Evolutionary conservation across 2,888 invertebrate species (phyloP), one percentile per base, ranked within the genome.

Genomic region (Autographa gamma): DNA sequence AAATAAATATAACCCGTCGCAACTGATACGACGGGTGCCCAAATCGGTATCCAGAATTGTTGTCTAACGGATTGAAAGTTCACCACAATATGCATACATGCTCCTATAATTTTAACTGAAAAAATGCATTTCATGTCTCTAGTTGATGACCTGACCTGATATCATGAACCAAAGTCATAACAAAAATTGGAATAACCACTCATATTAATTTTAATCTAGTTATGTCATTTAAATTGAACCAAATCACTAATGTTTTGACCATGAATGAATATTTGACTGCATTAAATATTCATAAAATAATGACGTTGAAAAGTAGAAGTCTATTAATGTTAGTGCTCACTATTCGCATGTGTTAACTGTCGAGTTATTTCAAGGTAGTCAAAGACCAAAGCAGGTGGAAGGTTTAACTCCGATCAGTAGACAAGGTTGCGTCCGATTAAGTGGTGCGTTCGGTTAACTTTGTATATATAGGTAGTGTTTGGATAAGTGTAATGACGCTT

Each of bases 341-440:
- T 60, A 60, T 52, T 61, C 34, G 52, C 16, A 66, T 66, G 63
- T 60, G 66, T 56, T 70, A 43, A 13, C 25, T 9, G 60, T 54
- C 59, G 25, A 66, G 69, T 60, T 70, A 56, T 77, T 71, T 74
- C 84, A 81, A 69, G 74, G 77, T 61, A 62, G 63, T 67, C 38
- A 63, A 52, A 72, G 31, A 64, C 56, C 31, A 67, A 63, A 72
- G 58, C 25, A 58, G 59, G 56, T 58, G 54, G 62, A 60, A 52
- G 67, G 71, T 54, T 56, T 60, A 54, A 69, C 66, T 65, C 32
- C 11, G 48, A 52, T 79, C 74, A 81, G 74, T 78, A 48, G 41
- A 62, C 79, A 74, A 83, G 69, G 68, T 64, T 70, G 60, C 54
- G 63, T 70, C 25, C 41, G 61, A 19, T 68, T 63, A 69, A 66